Base-by-base conservation (phyloP, 2,888 invertebrate species). In the Apotomis capreana region DNA sequence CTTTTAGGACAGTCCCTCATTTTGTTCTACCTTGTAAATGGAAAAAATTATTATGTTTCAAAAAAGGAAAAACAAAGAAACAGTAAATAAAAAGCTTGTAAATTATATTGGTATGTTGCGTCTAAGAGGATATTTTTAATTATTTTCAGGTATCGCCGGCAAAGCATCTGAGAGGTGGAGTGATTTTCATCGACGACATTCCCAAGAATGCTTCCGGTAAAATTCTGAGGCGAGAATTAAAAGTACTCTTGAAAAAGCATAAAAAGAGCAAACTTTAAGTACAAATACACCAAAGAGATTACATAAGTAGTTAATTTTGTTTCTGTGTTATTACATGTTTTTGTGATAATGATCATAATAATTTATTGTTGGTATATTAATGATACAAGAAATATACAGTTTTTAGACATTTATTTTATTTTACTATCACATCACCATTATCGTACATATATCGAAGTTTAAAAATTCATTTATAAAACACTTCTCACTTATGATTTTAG, bases 181-280 rank as follows among this genome's bases (percentile, higher is more conserved):
- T 97, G 2, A 88, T 94, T 75, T 97, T 97, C 84, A 85, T 96
- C 0, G 91, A 95, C n/a, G 94, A 94, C 76, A 96, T 97, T 82
- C 97, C 97, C 36, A 96, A 96, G 85, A 96, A 95, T 78, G 94
- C 95, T 0, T 95, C 96, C 49, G 97, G 97, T 5, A 97, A 97
- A 91, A 96, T 97, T 79, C 89, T 97, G 54, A 92, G 97, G 75
- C 94, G 96, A 70, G 90, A 94, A 78, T 84, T 95, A 61, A 92
- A 93, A 77, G 79, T 89, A 79, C 80, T 94, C 57, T 71, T 75
- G 68, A 84, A 87, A 74, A 83, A 79, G 55, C 83, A 68, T 46
- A 71, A 83, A 75, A 86, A 87, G 73, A 91, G 92, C 80, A 92
- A 92, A 80, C 85, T 92, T 75, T 92, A 87, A 69, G 52, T 57